Base-by-base conservation (phyloP, 2,888 invertebrate species). In the Lepidochitona cinerea region DNA sequence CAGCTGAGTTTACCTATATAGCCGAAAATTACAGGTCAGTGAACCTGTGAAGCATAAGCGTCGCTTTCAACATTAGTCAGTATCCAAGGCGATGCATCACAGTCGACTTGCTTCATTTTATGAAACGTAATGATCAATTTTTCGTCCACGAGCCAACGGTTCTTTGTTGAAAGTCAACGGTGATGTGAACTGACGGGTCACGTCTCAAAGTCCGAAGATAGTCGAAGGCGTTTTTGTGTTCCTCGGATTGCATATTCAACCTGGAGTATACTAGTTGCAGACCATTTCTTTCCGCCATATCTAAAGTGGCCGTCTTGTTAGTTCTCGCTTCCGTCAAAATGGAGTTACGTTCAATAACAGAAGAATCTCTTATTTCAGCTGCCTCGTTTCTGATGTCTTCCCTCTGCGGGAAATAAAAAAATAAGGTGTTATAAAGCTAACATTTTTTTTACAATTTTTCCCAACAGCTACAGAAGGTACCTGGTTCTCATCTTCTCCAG, bases 121-220 rank as follows among this genome's bases (percentile, higher is more conserved):
- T n/a, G n/a, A n/a, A n/a, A n/a, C n/a, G n/a, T n/a, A n/a, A n/a
- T 41, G 41, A 18, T 41, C 18, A 41, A 12, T 9, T 9, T 18
- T 41, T 41, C 9, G 41, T 41, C 41, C 41, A 52, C 52, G 74
- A 72, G 0, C 86, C 86, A 23, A 81, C 81, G 53, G 86, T 84
- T 26, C 81, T 74, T 71, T 84, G 84, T 70, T 87, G 82, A 75
- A 84, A 88, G 77, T 87, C 87, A 0, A 88, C 84, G 14, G 87
- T 85, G 18, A 88, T 74, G 72, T 86, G 85, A 1, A 83, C 81
- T 37, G 85, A 80, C 18, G 83, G 80, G 7, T 84, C 73, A 12
- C 81, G 81, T 64, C 81, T 77, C 7, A 88, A 78, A 0, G 87
- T 85, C 5, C 86, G 75, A 23, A 88, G 79, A 72, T 88, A 88